Base-by-base conservation (phyloP, 2,113 vertebrate genomes). In the Vidua macroura region DNA sequence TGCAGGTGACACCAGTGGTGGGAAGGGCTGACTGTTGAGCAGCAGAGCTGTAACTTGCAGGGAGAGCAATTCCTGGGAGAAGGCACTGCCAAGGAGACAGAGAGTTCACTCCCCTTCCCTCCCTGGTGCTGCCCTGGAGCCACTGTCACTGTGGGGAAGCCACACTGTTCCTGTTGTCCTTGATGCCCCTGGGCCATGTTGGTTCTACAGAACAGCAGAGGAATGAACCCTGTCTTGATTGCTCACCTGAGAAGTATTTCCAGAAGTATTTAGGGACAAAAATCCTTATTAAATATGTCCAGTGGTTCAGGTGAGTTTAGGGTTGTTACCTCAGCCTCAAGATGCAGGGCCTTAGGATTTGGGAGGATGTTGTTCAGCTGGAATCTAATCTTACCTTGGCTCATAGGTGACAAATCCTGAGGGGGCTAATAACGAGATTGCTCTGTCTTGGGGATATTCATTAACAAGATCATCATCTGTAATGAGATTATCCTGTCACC, bases 401-500 rank as follows among this genome's bases (percentile, higher is more conserved):
- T 95, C 72, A 48, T 88, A 96, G 89, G 94, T 97, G 91, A 86
- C 79, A 97, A 97, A 97, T 97, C 97, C 97, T 92, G 79, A 96
- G 94, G 95, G 95, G 95, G 93, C 86, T 96, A 97, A 96, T 97
- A 97, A 97, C 96, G 94, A 96, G 96, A 97, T 97, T 97, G 79
- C 59, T 94, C 84, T 96, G 96, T 97, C 96, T 96, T 97, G 96
- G 94, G 95, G 95, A 97, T 97, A 94, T 92, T 96, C 93, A 96
- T 97, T 97, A 97, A 96, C 95, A 97, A 97, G 96, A 97, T 97
- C 96, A 96, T 96, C 96, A 96, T 96, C 91, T 94, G 73, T 97
- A 97, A 97, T 94, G 93, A 96, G 97, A 97, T 97, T 96, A 97
- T 92, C 79, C 84, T 96, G 89, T 83, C 94, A 96, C 91, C 93